Base-by-base conservation (phyloP, 2,888 invertebrate genomes). In the Aleiodes alternator region DNA sequence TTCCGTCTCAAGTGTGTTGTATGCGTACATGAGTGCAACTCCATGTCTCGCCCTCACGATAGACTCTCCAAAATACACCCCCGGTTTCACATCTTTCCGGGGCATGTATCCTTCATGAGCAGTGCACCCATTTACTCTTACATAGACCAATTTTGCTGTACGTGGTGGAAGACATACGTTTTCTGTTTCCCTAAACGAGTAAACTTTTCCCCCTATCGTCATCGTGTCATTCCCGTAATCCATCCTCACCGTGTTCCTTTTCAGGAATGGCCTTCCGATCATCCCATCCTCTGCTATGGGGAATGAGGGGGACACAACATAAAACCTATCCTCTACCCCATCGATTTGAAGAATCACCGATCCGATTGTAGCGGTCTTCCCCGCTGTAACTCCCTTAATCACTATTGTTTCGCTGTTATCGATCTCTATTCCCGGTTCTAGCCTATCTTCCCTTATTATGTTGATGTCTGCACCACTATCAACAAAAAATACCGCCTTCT, bases 21-120 rank as follows among this genome's bases (percentile, higher is more conserved):
- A 56, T 3, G 9, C 56, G 11, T 56, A 56, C 56, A 56, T 56
- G 9, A 16, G 29, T 1, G 29, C 29, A 0, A 56, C 56, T 29
- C 56, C 56, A 6, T 9, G 29, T 29, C 9, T 56, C 8, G 56
- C 29, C 29, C 29, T 29, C 9, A 56, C 56, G 1, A 56, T 16
- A 29, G 56, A 8, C 29, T 56, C 56, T 7, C 56, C 56, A 23
- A 56, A 56, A 56, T 56, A 56, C 11, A 56, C 56, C 29, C 56
- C 56, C 8, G 56, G 7, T 12, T 56, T 56, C 4, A 56, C 29
- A 29, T 56, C 56, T 23, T 12, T 23, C 11, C 56, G 56, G 9
- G 56, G 56, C 23, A 56, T 56, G 11, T 56, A 56, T 1, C 56
- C 56, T 23, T 29, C 56, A 4, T 23, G 56, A 23, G 29, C 3